phyloP scores from a whole-genome alignment of 2,113 vertebrate genomes.

The Muscicapa adusta region DNA sequence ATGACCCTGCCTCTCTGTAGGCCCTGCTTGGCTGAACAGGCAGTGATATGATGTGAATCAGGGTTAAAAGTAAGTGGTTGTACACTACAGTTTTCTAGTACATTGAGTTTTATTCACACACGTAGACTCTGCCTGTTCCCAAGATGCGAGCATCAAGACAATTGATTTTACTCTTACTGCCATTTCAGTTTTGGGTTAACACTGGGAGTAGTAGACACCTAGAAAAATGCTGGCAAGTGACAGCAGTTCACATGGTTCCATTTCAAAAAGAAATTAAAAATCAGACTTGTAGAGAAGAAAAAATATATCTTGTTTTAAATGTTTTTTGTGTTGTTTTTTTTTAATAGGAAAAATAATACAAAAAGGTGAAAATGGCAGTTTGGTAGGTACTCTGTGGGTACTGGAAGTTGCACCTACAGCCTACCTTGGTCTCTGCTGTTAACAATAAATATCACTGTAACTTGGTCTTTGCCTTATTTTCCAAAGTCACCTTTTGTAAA shows the following conservation, averaged over 20 bases:
- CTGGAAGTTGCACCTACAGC: not conserved
- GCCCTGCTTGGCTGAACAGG: not conserved
- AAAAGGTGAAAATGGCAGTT: not conserved
- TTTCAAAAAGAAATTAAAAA: not conserved
- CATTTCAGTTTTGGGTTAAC: not conserved
- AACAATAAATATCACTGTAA: not conserved
- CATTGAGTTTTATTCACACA: not conserved
- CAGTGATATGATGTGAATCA: not conserved
- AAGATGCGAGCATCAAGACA: accelerated
- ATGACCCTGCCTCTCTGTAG: not conserved
- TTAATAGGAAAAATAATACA: not conserved
- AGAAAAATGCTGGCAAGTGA: not conserved
- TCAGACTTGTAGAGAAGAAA: not conserved
- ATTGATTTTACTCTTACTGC: not conserved
- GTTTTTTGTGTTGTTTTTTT: no score
- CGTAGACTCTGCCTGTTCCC: accelerated
- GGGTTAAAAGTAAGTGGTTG: not conserved
- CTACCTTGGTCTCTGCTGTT: not conserved
- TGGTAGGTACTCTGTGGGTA: not conserved
- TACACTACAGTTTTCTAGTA: not conserved
- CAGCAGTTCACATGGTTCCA: not conserved
- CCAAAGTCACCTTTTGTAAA: not conserved
- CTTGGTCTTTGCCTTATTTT: not conserved
- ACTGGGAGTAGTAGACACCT: not conserved
- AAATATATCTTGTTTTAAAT: not conserved